phyloP scores from a whole-genome alignment of 2,888 invertebrate species.

The Caradrina kadenii region DNA sequence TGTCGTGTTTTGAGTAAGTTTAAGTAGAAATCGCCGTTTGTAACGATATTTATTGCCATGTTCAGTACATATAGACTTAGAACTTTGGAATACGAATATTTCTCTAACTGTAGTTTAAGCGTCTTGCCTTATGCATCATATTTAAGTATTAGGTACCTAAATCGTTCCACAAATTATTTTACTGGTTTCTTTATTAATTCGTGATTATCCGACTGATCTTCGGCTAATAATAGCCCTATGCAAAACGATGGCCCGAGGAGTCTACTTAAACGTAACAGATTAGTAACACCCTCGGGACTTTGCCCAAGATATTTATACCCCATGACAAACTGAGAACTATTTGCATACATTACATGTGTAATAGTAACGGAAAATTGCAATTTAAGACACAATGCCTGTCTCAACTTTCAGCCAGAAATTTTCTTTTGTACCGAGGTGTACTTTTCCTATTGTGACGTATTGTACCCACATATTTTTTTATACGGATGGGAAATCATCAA shows the following conservation, averaged over 20 bases:
- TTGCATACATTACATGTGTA: constrained; percentile 32
- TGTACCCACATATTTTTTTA: too few species aligned
- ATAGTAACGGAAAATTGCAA: neutral
- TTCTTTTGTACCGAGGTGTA: neutral
- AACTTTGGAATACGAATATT: too few species aligned
- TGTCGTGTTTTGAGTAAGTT: constrained; percentile 29
- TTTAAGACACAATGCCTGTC: neutral
- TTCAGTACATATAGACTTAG: too few species aligned
- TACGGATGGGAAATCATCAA: too few species aligned
- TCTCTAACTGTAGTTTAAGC: too few species aligned
- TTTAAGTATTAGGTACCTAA: too few species aligned
- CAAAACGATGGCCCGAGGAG: constrained; percentile 49
- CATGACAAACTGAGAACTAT: constrained; percentile 31
- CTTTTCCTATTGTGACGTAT: neutral
- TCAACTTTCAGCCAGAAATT: neutral
- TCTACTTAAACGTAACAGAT: constrained; percentile 46
- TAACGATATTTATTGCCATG: neutral
- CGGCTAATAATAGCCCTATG: constrained; percentile 36
- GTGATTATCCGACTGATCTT: constrained; percentile 43
- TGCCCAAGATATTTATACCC: constrained; percentile 48
- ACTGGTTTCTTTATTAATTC: constrained; percentile 13
- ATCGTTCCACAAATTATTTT: neutral
- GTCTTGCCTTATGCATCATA: too few species aligned
- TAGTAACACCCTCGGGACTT: constrained; percentile 43
- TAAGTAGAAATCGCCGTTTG: constrained; percentile 9